Conservation (phyloP, 2,113 vertebrate species). For the Odobenus rosmarus region DNA sequence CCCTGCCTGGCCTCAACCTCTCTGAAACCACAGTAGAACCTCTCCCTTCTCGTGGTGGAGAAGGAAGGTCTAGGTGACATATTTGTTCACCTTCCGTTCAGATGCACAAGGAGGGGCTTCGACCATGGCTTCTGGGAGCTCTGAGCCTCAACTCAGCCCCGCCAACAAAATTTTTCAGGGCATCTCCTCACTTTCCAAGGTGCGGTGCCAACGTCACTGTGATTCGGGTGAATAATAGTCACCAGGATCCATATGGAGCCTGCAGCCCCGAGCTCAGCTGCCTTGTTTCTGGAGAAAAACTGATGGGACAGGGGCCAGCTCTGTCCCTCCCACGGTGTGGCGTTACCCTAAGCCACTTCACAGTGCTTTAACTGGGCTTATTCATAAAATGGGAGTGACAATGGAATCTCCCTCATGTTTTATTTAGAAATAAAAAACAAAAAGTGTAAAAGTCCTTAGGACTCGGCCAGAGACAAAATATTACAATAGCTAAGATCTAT, state of each 20-base stretch:
- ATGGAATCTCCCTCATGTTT: background rate
- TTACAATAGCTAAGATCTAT: background rate
- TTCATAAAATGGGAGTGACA: background rate
- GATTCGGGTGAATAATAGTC: background rate
- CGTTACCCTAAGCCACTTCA: background rate
- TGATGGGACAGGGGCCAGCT: background rate
- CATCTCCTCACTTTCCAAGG: background rate
- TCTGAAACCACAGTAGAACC: background rate
- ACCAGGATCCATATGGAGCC: background rate
- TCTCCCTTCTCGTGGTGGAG: background rate
- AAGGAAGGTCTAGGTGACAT: background rate
- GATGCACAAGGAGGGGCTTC: background rate
- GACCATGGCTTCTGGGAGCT: background rate
- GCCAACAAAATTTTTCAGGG: background rate
- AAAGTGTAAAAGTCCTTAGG: background rate
- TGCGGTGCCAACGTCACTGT: background rate
- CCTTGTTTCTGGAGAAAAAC: background rate
- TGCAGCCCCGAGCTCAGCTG: background rate
- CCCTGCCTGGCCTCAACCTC: background rate
- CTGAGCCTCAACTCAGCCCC: background rate
- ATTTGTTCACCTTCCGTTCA: background rate
- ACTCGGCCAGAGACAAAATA: background rate
- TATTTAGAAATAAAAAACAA: slow-evolving; percentile 12
- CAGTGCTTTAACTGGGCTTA: background rate
- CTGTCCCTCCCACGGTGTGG: background rate